Base-by-base conservation (phyloP, 1,140 invertebrate genomes). In the Drosophila sp. region DNA sequence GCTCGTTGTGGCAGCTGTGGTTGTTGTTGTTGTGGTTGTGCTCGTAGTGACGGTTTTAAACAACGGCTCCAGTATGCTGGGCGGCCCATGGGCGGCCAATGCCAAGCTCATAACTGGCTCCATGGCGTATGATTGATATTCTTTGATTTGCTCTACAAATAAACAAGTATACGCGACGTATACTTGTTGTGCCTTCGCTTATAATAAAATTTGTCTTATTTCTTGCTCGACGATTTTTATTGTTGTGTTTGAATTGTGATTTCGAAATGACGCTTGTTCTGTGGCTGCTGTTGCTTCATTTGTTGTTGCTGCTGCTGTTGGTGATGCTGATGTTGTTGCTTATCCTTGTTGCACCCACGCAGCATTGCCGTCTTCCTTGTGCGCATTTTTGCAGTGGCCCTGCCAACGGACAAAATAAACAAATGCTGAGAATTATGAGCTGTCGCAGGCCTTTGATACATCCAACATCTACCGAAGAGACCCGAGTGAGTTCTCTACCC, bases 21-120 rank as follows among this genome's bases (percentile, higher is more conserved):
- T 87, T 7, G 80, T 89, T 58, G 90, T 89, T 25, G 86, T 91
- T 45, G 90, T 90, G 48, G 78, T 91, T 53, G 89, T 78, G 73
- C 87, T 89, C 67, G 87, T 91, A 51, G 90, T 91, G 51, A 80
- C 87, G 73, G 90, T 89, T 48, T 82, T 89, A 78, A 91, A 91
- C 75, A 91, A 74, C 65, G 90, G 90, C 71, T 90, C 90, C 56
- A 91, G 65, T 80, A 91, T 91, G 75, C 72, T 91, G 56, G 90
- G 90, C 77, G 90, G 90, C 4, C 87, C 90, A 64, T 91, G 90
- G 50, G 90, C 90, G 8, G 90, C 80, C 66, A 91, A 56, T 8
- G 90, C 90, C 45, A 91, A 43, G 53, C 86, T 89, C 83, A 89
- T 89, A 8, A 89, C 84, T 11, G 83, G 83, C 76, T 89, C 86